Base-by-base conservation (phyloP, 2,113 vertebrate species). In the Cebus imitator region DNA sequence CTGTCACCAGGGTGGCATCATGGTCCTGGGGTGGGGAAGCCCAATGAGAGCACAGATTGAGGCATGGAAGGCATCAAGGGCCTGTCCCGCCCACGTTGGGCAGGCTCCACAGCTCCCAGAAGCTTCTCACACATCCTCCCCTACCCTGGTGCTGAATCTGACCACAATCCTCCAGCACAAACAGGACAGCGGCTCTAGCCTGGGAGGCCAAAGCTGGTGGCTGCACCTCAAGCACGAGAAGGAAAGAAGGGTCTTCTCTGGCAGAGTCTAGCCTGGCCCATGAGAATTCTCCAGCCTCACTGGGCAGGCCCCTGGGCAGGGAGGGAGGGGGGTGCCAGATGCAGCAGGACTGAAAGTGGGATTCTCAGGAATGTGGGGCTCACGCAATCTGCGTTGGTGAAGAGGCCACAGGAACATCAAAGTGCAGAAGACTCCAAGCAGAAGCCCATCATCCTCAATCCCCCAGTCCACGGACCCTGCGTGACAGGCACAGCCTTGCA, bases 51-150 rank as follows among this genome's bases (percentile, higher is more conserved):
- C 55, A 64, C 48, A 57, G 58, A 90, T 8, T 2, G 6, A 87
- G 37, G 25, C 11, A 61, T 32, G 9, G 2, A 73, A 70, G 43
- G 32, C 30, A 18, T 4, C 0, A 0, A 13, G 57, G 17, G 57
- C 55, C 50, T 32, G 8, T 73, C 58, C 75, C 75, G 9, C 30
- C 73, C 52, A 57, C 30, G 16, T 50, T 0, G 2, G n/a, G 58
- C 18, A 30, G n/a, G 43, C 17, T 13, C 2, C 64, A 30, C 81
- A 32, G 27, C 45, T 75, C 45, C 55, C 35, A 61, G 57, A 83
- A 92, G 72, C 52, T 43, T 52, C 4, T 0, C 2, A 5, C 0
- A 1, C 21, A 88, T n/a, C 37, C 23, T 57, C 16, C 58, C 73
- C 55, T 35, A 32, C 2, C 17, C 21, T 40, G 27, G 40, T 43